Percentiles rank a stretch among this genome's conserved stretches.
Evolutionary conservation across 2,888 invertebrate genomes (phyloP).

Genomic region (Trichogramma dendrolimi): DNA sequence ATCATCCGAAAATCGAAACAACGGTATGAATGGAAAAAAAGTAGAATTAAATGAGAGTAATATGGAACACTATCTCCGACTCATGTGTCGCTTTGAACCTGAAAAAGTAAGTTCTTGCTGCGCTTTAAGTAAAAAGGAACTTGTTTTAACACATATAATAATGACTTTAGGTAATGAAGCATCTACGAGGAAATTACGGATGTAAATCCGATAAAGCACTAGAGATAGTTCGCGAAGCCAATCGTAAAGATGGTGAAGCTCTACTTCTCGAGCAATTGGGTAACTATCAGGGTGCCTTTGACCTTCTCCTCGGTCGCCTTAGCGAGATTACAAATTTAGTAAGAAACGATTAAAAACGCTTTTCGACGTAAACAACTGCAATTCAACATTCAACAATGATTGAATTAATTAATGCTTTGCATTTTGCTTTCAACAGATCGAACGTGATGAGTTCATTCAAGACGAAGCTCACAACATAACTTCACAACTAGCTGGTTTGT

Average conservation of each 20-base stretch:
- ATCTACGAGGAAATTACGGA: slow-evolving; percentile 44
- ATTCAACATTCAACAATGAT: no score
- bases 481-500: slow-evolving; percentile 43
- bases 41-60: slow-evolving; percentile 31
- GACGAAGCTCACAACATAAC: slow-evolving; percentile 40
- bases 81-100: slow-evolving; percentile 49
- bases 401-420: neutral
- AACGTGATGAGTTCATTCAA: slow-evolving; percentile 31
- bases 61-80: slow-evolving; percentile 45
- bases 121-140: neutral
- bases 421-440: slow-evolving; percentile 23
- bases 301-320: slow-evolving; percentile 56
- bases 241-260: slow-evolving; percentile 65
- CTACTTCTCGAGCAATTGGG: slow-evolving; percentile 72
- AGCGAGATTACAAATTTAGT: slow-evolving; percentile 23
- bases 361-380: no score
- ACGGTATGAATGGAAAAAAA: no score
- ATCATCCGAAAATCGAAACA: no score
- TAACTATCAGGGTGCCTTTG: slow-evolving; percentile 68
- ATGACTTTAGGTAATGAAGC: slow-evolving; percentile 39
- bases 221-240: slow-evolving; percentile 61
- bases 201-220: slow-evolving; percentile 65
- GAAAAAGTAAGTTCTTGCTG: slow-evolving; percentile 35
- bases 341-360: slow-evolving; percentile 5
- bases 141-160: neutral